Base-by-base conservation (phyloP, 2,888 invertebrate genomes). In the Dione juno region DNA sequence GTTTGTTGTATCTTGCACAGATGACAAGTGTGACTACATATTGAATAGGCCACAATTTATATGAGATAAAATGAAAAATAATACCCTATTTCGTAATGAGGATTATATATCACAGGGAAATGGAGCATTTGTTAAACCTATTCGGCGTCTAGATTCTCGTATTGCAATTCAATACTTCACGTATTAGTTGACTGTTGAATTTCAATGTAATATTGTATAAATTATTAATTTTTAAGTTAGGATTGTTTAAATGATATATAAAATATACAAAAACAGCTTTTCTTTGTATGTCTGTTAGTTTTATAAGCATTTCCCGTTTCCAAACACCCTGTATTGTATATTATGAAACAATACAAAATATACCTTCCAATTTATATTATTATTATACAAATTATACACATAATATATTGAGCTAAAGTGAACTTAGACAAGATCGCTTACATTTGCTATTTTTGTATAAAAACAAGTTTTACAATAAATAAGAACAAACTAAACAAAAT, bases 51-150 rank as follows among this genome's bases (percentile, higher is more conserved):
- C 74, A 73, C 81, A 86, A 85, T 91, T 90, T 92, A 92, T 92
- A 92, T 88, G 80, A 82, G 81, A 84, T 81, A 78, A 84, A 84
- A 83, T 88, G 91, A 86, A 92, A 92, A 89, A 81, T 80, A 84
- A 92, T 88, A 88, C 86, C 73, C 35, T 66, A 79, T 84, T 86
- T 82, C 84, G 87, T 83, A 92, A 92, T 79, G 79, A 71, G 77
- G 89, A 87, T 92, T 78, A 54, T 65, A 78, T 89, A 79, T 79
- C 86, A 66, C 78, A 79, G 77, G 74, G 80, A 85, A 89, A 81
- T 86, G 80, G 86, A 89, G 84, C 86, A 81, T 76, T 78, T 81
- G 83, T 77, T 76, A 69, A 76, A 77, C 71, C 73, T 75, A 74
- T 76, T 77, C 63, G 75, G 73, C 65, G 71, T 75, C 75, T 78